phyloP scores from a whole-genome alignment of 1,140 invertebrate species.

The Rhopalosiphum padi region DNA sequence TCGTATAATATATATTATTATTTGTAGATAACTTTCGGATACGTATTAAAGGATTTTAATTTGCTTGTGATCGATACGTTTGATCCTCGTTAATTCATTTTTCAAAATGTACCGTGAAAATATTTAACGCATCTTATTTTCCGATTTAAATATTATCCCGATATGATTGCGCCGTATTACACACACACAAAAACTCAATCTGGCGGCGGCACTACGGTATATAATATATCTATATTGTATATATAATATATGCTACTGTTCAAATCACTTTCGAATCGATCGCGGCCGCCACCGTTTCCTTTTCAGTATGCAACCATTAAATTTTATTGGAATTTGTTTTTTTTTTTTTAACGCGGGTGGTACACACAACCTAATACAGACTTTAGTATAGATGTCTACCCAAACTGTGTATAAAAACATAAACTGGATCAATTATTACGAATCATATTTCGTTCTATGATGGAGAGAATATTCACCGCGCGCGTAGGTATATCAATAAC shows the following conservation, averaged over 20 bases:
- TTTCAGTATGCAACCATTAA: background rate
- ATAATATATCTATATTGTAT: background rate
- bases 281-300: background rate
- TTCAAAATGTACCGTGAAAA: background rate
- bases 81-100: background rate
- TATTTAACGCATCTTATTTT: background rate
- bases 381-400: no score
- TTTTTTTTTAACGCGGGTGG: background rate
- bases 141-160: background rate
- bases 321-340: constrained; percentile 15
- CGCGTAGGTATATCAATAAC: background rate
- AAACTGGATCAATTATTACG: constrained; percentile 24
- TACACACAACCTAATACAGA: background rate
- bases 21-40: background rate
- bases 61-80: background rate
- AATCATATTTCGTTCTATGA: background rate
- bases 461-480: background rate
- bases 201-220: no score
- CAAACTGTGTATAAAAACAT: background rate
- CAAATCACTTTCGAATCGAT: constrained; percentile 17
- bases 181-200: background rate
- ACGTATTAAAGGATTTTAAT: background rate
- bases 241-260: background rate
- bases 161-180: background rate
- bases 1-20: background rate